These are phyloP conservation scores for Tachysurus vachellii DNA, from an alignment of 2,113 vertebrate species.

Conservation along the genomic window DNA sequence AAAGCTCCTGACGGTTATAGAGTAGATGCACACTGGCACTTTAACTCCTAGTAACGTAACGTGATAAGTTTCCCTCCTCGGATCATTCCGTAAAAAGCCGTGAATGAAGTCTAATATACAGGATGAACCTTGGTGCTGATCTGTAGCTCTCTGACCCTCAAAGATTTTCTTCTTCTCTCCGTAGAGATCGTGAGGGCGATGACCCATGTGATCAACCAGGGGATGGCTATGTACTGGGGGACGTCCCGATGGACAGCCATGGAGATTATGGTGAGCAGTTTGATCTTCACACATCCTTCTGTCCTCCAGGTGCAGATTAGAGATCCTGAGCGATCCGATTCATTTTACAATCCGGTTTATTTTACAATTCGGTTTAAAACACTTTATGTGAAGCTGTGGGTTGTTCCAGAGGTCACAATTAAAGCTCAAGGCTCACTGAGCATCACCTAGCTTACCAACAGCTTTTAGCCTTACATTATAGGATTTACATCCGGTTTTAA, in stretches of 20 bases:
- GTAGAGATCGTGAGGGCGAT: slow-evolving; percentile 96
- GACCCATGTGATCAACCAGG: slow-evolving; percentile 96
- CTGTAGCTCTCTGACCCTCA: neutral
- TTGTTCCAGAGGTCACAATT: neutral
- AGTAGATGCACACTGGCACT: neutral
- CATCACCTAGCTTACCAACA: neutral
- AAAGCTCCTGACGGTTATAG: neutral
- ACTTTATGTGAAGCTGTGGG: neutral
- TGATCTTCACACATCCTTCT: neutral
- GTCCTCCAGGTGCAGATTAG: neutral
- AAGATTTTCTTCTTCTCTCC: slow-evolving; percentile 35
- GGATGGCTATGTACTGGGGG: slow-evolving; percentile 99
- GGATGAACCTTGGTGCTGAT: neutral
- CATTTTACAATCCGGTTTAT: neutral
- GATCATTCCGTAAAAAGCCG: neutral
- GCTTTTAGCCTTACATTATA: neutral
- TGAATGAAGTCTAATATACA: neutral
- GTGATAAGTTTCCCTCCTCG: neutral
- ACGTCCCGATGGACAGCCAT: slow-evolving; percentile 95
- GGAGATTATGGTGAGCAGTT: slow-evolving; percentile 91
- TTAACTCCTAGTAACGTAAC: neutral
- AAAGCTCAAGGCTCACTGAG: neutral
- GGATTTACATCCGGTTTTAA: neutral
- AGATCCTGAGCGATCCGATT: neutral
- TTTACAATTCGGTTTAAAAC: neutral